Base-by-base conservation (phyloP, 1,140 invertebrate species). In the Chlorops oryzae region DNA sequence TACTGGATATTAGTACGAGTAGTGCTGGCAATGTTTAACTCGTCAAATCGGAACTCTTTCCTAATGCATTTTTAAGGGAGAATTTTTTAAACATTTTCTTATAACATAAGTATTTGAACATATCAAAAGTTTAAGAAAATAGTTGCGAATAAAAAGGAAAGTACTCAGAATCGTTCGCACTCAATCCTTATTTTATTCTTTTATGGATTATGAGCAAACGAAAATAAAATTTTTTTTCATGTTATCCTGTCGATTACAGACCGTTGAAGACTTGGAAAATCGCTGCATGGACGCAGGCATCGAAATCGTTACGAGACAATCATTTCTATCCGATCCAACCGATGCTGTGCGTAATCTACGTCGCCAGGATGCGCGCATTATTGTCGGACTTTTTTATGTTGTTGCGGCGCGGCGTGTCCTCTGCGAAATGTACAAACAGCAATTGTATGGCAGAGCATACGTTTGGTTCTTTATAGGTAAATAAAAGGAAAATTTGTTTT, bases 391-490 rank as follows among this genome's bases (percentile, higher is more conserved):
- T 12, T 99, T 98, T 77, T 99, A 99, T 74, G 69, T 72, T 28
- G 93, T 95, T 1, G 94, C 94, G 23, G 96, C 96, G 0, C 78
- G 96, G 28, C 78, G 90, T 49, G 96, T 99, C 0, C 82, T 99
- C 3, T 99, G 96, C 73, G 95, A 99, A 77, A 84, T 98, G 59
- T 98, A 94, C 74, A 93, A 93, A 61, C 89, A 96, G 56, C 86
- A 87, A 40, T 76, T 99, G 1, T 98, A 93, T 67, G 96, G 96
- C 3, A 90, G 92, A 61, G 90, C 90, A 28, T 94, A 98, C 75
- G 96, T 99, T 1, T 99, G 96, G 96, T 97, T 98, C 72, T 96
- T 99, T 73, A 98, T 99, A 62, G 96, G 93, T 87, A 70, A 81
- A 80, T 76, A 22, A 39, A 15, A 15, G 5, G 5, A 2, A 39